Evolutionary conservation across 2,888 invertebrate genomes (phyloP).

Genomic region (Agrochola lota): DNA sequence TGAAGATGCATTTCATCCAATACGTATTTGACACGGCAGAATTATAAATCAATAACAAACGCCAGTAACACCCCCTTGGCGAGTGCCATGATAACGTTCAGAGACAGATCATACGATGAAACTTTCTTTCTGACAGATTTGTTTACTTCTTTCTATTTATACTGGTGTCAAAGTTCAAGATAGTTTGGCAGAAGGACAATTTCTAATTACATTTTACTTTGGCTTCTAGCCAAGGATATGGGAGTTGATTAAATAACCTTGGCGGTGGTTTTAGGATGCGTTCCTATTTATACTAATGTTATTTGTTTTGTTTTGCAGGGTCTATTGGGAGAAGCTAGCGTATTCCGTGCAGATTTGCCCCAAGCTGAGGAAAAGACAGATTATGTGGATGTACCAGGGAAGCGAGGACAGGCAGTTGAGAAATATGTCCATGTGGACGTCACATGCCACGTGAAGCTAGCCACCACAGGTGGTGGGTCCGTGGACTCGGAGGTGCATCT

Average conservation of each 20-base stretch:
- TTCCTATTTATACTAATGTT: conserved; percentile 64
- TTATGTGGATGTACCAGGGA: conserved; percentile 89
- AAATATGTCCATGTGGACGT: conserved; percentile 93
- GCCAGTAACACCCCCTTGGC: conserved; percentile 62
- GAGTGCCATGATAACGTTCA: conserved; percentile 59
- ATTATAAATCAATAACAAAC: conserved; percentile 9
- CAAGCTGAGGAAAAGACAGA: conserved; percentile 92
- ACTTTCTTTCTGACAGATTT: conserved; percentile 57
- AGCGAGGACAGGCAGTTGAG: conserved; percentile 88
- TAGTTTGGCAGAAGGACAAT: conserved; percentile 74
- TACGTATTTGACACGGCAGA: not conserved
- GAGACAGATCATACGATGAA: conserved; percentile 35
- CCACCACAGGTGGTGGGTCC: conserved; percentile 90
- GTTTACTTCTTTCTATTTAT: conserved; percentile 69
- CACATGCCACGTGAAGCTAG: conserved; percentile 92
- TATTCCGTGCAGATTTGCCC: conserved; percentile 92
- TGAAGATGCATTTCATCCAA: not conserved
- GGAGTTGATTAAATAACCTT: conserved; percentile 67
- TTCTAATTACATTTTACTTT: conserved; percentile 73
- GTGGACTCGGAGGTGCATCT: conserved; percentile 91
- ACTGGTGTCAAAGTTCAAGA: conserved; percentile 71
- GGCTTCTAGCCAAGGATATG: conserved; percentile 72
- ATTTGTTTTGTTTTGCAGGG: conserved; percentile 78
- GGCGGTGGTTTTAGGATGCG: conserved; percentile 64
- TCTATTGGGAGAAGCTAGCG: conserved; percentile 91